These are phyloP conservation scores for Procambarus clarkii DNA, from an alignment of 1,140 invertebrate genomes.

Conservation along the genomic window DNA sequence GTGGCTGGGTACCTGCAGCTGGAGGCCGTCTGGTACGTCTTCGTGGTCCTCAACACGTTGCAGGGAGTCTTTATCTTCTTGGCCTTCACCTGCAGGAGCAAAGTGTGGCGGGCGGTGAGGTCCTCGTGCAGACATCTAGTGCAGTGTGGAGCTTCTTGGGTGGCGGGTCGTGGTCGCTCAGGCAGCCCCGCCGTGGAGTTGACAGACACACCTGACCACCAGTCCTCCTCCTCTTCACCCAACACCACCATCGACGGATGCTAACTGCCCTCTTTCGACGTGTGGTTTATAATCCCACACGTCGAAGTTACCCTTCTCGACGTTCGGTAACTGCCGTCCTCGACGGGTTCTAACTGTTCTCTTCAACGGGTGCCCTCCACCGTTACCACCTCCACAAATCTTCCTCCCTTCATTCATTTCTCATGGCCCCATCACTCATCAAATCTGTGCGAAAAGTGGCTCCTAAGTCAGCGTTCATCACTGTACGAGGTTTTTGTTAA, in stretches of 20 bases:
- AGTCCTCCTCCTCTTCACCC: neutral
- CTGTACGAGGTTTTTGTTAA: too few species aligned
- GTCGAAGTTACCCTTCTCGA: too few species aligned
- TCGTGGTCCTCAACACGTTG: constrained; percentile 79
- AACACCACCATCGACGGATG: neutral
- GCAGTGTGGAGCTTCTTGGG: constrained; percentile 18
- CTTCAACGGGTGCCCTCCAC: too few species aligned
- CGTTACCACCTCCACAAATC: too few species aligned
- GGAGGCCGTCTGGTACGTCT: constrained; percentile 77
- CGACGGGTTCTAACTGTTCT: too few species aligned
- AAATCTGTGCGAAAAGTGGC: too few species aligned
- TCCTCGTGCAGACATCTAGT: neutral
- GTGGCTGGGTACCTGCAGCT: constrained; percentile 77
- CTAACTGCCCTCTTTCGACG: neutral
- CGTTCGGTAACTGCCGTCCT: too few species aligned
- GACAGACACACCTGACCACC: neutral
- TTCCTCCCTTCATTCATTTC: too few species aligned
- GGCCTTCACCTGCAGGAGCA: constrained; percentile 78
- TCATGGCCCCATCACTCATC: too few species aligned
- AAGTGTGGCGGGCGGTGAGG: constrained; percentile 47
- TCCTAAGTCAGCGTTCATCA: too few species aligned
- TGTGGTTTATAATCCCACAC: too few species aligned
- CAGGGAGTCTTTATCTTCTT: constrained; percentile 81
- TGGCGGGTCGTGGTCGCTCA: neutral
- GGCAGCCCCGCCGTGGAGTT: neutral